phyloP scores from a whole-genome alignment of 2,888 invertebrate genomes.

The Parochlus steinenii region DNA sequence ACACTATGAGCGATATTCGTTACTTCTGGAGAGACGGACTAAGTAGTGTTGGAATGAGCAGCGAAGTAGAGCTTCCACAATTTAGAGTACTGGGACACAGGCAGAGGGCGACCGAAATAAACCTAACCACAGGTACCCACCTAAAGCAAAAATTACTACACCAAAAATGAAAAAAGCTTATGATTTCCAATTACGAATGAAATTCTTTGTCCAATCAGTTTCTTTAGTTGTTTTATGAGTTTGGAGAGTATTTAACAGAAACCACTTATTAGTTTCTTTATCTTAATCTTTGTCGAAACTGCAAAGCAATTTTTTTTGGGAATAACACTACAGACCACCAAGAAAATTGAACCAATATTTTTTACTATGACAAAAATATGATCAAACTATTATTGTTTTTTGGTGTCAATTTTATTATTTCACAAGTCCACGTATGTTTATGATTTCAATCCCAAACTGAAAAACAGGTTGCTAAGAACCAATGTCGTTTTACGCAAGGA shows the following conservation, averaged over 20 bases:
- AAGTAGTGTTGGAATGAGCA: conserved; percentile 88
- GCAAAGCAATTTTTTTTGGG: conserved; percentile 3
- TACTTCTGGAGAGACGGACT: conserved; percentile 91
- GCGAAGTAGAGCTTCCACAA: conserved; percentile 90
- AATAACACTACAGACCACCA: conserved; percentile 12
- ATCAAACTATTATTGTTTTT: too few species aligned
- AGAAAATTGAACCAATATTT: conserved; percentile 11
- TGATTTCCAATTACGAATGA: conserved; percentile 1
- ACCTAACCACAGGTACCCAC: conserved; percentile 85
- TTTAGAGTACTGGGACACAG: conserved; percentile 93
- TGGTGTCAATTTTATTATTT: too few species aligned
- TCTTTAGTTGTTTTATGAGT: not conserved
- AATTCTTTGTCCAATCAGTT: too few species aligned
- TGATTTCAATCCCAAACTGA: too few species aligned
- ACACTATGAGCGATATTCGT: conserved; percentile 94
- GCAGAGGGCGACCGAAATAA: conserved; percentile 85
- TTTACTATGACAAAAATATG: conserved; percentile 13
- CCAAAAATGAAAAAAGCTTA: conserved; percentile 3
- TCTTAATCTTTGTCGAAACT: not conserved
- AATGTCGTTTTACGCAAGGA: too few species aligned
- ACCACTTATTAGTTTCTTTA: not conserved
- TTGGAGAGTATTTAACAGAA: not conserved
- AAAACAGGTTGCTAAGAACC: too few species aligned
- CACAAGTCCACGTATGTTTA: too few species aligned
- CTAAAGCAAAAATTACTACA: conserved; percentile 19